phyloP scores from a whole-genome alignment of 2,888 invertebrate species.

The Andrena fulva region DNA sequence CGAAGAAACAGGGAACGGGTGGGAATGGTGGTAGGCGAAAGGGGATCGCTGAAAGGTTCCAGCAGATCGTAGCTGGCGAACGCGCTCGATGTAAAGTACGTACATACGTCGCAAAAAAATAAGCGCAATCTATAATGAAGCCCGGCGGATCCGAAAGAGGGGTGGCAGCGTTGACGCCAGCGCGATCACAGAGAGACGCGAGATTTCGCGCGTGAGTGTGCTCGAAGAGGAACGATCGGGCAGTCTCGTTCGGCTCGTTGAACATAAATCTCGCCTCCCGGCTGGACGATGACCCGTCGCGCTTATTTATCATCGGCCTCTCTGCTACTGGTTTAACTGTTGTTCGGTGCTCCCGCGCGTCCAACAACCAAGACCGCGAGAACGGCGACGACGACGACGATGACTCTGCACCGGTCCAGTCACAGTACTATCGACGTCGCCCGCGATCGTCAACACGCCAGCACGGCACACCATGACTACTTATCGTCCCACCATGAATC shows the following conservation, averaged over 20 bases:
- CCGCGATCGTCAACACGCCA: too few relatives aligned
- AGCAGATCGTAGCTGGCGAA: background rate
- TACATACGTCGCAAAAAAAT: background rate
- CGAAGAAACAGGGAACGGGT: too few relatives aligned
- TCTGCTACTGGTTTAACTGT: conserved; percentile 62
- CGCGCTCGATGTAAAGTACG: background rate
- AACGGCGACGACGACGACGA: background rate
- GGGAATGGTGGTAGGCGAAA: too few relatives aligned
- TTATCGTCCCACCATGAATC: background rate
- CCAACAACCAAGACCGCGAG: conserved; percentile 8
- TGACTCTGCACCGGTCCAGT: background rate
- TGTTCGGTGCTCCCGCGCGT: conserved; percentile 49
- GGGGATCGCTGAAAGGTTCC: background rate
- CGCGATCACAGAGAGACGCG: conserved; percentile 13
- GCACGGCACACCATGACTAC: background rate
- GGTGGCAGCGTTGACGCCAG: conserved; percentile 32
- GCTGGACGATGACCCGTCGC: conserved; percentile 80
- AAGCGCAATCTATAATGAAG: conserved; percentile 27
- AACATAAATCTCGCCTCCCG: conserved; percentile 78
- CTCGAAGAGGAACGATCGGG: conserved; percentile 54
- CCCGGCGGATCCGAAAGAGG: conserved; percentile 30
- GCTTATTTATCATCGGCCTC: conserved; percentile 75
- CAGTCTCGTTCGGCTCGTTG: conserved; percentile 75
- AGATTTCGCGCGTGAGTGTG: conserved; percentile 50
- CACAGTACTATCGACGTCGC: too few relatives aligned